Evolutionary conservation across 2,888 invertebrate genomes (phyloP).

Genomic region (Steinernema scapterisci): DNA sequence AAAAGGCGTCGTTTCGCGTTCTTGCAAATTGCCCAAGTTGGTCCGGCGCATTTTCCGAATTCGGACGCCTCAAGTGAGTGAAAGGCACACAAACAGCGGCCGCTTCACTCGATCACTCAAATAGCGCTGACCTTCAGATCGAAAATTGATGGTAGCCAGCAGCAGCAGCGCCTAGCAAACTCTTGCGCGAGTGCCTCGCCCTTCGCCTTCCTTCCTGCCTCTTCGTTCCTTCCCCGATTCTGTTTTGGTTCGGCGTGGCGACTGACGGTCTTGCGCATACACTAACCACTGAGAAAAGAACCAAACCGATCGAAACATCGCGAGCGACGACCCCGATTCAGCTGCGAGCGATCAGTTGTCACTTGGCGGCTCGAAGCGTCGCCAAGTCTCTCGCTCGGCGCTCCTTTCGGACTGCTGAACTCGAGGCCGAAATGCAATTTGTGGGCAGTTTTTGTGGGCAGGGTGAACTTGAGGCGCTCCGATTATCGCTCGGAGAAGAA

Average conservation of each 20-base stretch:
- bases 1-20: too few species aligned
- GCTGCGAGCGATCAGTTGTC: constrained; percentile 29
- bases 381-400: constrained; percentile 19
- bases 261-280: constrained; percentile 27
- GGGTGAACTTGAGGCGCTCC: too few species aligned
- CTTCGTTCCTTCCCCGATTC: not conserved
- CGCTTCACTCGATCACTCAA: constrained; percentile 12
- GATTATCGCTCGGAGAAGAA: too few species aligned
- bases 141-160: constrained; percentile 1
- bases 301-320: constrained; percentile 10
- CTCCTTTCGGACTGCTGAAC: not conserved
- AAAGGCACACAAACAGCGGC: not conserved
- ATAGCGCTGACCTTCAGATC: constrained; percentile 23
- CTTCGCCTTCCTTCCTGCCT: not conserved
- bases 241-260: constrained; percentile 14
- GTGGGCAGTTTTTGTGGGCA: too few species aligned
- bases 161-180: not conserved
- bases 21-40: too few species aligned
- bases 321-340: constrained; percentile 32
- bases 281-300: constrained; percentile 1
- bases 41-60: too few species aligned
- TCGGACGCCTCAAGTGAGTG: too few species aligned
- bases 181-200: not conserved
- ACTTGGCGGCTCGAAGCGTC: constrained; percentile 29
- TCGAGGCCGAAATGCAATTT: not conserved